phyloP scores from a whole-genome alignment of 1,140 invertebrate genomes.

The Chironomus striatipennis region DNA sequence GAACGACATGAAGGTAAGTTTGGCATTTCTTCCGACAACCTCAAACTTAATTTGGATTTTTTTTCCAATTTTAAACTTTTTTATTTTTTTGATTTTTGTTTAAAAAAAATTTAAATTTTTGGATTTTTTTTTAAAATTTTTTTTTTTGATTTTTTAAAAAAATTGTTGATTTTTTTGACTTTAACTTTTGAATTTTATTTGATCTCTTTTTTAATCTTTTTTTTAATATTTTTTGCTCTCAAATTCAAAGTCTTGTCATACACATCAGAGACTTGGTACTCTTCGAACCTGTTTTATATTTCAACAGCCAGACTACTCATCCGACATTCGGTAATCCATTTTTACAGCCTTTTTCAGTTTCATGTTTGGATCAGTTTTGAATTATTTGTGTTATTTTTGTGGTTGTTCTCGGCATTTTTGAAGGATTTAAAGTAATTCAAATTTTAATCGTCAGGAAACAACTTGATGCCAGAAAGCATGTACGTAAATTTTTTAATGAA shows the following conservation, averaged over 20 bases:
- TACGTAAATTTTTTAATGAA: background rate
- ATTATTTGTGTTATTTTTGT: slow-evolving; percentile 30
- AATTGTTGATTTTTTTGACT: no score
- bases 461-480: background rate
- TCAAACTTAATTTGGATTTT: no score
- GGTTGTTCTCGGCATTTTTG: slow-evolving; percentile 27
- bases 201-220: no score
- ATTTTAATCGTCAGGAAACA: background rate
- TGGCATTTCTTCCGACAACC: no score
- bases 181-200: no score
- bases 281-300: background rate
- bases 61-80: no score
- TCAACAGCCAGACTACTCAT: background rate
- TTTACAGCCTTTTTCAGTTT: slow-evolving; percentile 32
- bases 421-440: background rate
- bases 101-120: no score
- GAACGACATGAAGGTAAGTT: slow-evolving; percentile 44
- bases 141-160: no score
- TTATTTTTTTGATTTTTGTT: no score
- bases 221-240: no score
- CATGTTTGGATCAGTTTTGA: slow-evolving; percentile 32
- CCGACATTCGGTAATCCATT: slow-evolving; percentile 27
- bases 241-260: background rate
- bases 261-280: background rate
- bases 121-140: no score